These are phyloP conservation scores for Lagorchestes hirsutus DNA, from an alignment of 2,797 vertebrate genomes.

Conservation along the genomic window DNA sequence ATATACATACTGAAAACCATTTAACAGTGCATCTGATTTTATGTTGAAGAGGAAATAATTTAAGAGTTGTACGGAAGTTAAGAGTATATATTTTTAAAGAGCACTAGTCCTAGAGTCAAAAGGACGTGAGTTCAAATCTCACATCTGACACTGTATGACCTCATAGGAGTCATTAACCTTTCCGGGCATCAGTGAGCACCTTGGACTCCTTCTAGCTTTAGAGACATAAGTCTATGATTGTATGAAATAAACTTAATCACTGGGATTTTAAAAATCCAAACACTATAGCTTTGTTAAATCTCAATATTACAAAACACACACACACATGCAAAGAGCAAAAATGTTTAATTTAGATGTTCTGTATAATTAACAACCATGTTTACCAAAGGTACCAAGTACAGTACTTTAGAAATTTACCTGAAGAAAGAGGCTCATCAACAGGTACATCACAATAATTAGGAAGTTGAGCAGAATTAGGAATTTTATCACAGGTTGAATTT, in stretches of 20 bases:
- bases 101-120: not conserved
- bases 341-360: not conserved
- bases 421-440: conserved; percentile 56
- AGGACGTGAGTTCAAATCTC: not conserved
- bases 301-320: conserved; percentile 21
- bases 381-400: conserved; percentile 40
- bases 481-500: conserved; percentile 27
- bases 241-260: not conserved
- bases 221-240: not conserved
- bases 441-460: conserved; percentile 1
- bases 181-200: not conserved
- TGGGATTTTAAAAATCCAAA: not conserved
- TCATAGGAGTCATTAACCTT: not conserved
- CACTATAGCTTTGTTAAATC: not conserved
- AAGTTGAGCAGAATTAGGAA: conserved; percentile 38
- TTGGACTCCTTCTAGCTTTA: not conserved
- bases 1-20: conserved; percentile 4
- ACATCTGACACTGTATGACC: not conserved
- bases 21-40: not conserved
- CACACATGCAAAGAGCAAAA: not conserved
- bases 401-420: conserved; percentile 67
- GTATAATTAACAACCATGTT: not conserved
- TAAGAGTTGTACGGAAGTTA: conserved; percentile 3
- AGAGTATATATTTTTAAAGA: not conserved
- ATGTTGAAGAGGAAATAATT: conserved; percentile 3